A percentile compares a stretch with the other conserved stretches of the same genome.
phyloP scores from a whole-genome alignment of 2,888 invertebrate genomes.

The Unio pictorum region DNA sequence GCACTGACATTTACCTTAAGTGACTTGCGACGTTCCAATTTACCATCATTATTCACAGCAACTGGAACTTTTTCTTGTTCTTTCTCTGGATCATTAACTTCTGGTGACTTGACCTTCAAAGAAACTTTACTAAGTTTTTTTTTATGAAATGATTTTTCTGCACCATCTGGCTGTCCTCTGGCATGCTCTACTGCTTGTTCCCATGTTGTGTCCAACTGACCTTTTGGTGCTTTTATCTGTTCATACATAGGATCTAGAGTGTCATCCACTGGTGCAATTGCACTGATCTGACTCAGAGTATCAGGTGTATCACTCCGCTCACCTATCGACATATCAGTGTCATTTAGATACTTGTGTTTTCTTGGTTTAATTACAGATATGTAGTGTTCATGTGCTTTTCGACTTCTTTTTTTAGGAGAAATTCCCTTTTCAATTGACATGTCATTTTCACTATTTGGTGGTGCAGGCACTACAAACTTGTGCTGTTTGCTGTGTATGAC shows the following conservation, averaged over 20 bases:
- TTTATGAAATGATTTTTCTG: slow-evolving; percentile 52
- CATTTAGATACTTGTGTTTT: slow-evolving; percentile 27
- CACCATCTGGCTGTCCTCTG: slow-evolving; percentile 65
- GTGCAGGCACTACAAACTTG: slow-evolving; percentile 29
- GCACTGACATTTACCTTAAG: slow-evolving; percentile 37
- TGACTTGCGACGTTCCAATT: slow-evolving; percentile 48
- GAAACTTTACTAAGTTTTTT: slow-evolving; percentile 36
- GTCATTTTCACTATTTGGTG: slow-evolving; percentile 36
- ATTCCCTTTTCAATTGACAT: slow-evolving; percentile 26
- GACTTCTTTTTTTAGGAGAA: slow-evolving; percentile 26
- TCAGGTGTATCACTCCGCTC: slow-evolving; percentile 54
- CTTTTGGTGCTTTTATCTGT: slow-evolving; percentile 15
- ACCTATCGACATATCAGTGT: slow-evolving; percentile 37
- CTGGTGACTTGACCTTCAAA: slow-evolving; percentile 11
- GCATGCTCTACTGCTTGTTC: slow-evolving; percentile 61
- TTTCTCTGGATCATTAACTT: slow-evolving; percentile 11
- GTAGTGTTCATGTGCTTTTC: slow-evolving; percentile 14
- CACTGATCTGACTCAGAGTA: slow-evolving; percentile 61
- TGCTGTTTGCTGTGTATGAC: slow-evolving; percentile 34
- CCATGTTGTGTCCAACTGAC: slow-evolving; percentile 51
- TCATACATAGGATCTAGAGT: slow-evolving; percentile 31
- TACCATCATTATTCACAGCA: slow-evolving; percentile 9
- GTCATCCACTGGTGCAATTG: slow-evolving; percentile 53
- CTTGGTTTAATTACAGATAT: slow-evolving; percentile 14
- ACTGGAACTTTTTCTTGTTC: slow-evolving; percentile 30